These are phyloP conservation scores for Philotrypesis tridentata DNA, from an alignment of 1,140 invertebrate genomes.

Conservation along the genomic window DNA sequence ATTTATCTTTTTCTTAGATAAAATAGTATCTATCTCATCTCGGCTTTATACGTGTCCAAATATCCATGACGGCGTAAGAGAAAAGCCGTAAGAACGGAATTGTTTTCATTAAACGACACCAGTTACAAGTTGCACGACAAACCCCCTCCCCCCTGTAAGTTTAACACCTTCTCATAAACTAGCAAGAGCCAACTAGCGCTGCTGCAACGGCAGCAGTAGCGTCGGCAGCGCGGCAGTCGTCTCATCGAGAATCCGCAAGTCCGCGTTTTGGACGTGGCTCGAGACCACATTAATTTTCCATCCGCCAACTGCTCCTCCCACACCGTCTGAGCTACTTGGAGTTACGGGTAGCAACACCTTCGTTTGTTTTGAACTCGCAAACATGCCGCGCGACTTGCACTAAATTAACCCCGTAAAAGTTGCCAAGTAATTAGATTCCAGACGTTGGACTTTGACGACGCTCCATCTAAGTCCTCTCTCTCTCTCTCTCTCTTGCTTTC, in stretches of 20 bases:
- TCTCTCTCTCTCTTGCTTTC: constrained; percentile 31
- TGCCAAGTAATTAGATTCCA: constrained; percentile 47
- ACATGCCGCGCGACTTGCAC: constrained; percentile 34
- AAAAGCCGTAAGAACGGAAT: too few species aligned
- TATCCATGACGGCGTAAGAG: too few species aligned
- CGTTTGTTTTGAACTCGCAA: constrained; percentile 42
- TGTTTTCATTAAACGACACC: too few species aligned
- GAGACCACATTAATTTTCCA: constrained; percentile 38
- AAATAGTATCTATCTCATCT: too few species aligned
- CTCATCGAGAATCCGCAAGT: background rate
- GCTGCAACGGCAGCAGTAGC: too few species aligned
- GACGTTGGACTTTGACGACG: constrained; percentile 36
- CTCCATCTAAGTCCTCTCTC: constrained; percentile 11
- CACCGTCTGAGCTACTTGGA: background rate
- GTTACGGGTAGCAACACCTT: background rate
- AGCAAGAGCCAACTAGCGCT: too few species aligned
- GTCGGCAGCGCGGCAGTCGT: background rate
- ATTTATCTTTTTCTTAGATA: too few species aligned
- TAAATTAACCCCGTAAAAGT: constrained; percentile 49
- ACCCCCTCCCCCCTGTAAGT: too few species aligned
- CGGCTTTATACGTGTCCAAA: too few species aligned
- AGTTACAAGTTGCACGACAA: too few species aligned
- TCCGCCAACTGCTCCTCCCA: background rate
- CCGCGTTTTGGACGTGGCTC: background rate
- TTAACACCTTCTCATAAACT: too few species aligned